Percentiles rank a stretch among this genome's conserved stretches.
These are phyloP conservation scores for Kuschelorhynchus macadamiae DNA, from an alignment of 2,888 invertebrate genomes.

Conservation along the genomic window DNA sequence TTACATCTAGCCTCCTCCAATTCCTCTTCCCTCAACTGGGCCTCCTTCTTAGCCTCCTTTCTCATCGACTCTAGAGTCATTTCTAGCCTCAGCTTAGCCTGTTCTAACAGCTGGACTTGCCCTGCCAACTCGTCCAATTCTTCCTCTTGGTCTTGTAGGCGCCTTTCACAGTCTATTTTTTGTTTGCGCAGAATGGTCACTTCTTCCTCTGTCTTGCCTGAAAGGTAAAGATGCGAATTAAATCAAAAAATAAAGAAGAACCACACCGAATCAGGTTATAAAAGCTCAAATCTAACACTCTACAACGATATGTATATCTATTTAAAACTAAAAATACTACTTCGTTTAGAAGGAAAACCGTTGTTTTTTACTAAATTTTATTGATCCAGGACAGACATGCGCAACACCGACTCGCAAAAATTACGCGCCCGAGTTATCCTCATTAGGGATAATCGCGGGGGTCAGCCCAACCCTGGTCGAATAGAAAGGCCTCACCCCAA, in stretches of 20 bases:
- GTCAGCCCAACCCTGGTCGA: slow-evolving; percentile 82
- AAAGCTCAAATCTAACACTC: no score
- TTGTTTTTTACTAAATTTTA: no score
- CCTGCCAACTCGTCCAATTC: slow-evolving; percentile 97
- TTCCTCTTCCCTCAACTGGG: slow-evolving; percentile 93
- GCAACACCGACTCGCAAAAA: no score
- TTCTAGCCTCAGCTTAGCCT: slow-evolving; percentile 92
- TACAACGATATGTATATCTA: no score
- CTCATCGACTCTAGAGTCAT: slow-evolving; percentile 94
- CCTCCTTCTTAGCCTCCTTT: slow-evolving; percentile 90
- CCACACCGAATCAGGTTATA: no score
- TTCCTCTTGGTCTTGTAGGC: slow-evolving; percentile 91
- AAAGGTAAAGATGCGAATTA: neutral
- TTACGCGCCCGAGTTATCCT: slow-evolving; percentile 81
- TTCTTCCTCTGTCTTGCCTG: slow-evolving; percentile 84
- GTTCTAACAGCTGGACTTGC: slow-evolving; percentile 83
- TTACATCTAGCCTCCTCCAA: slow-evolving; percentile 92
- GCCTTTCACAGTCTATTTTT: slow-evolving; percentile 89
- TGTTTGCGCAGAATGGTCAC: slow-evolving; percentile 84
- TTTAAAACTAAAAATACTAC: no score
- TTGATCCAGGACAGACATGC: no score
- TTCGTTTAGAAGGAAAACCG: no score
- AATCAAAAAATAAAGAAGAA: no score
- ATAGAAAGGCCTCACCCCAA: slow-evolving; percentile 80
- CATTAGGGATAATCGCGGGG: slow-evolving; percentile 82